A percentile compares a stretch with the other conserved stretches of the same genome.
phyloP scores from a whole-genome alignment of 2,888 invertebrate species.

The Autographa gamma region DNA sequence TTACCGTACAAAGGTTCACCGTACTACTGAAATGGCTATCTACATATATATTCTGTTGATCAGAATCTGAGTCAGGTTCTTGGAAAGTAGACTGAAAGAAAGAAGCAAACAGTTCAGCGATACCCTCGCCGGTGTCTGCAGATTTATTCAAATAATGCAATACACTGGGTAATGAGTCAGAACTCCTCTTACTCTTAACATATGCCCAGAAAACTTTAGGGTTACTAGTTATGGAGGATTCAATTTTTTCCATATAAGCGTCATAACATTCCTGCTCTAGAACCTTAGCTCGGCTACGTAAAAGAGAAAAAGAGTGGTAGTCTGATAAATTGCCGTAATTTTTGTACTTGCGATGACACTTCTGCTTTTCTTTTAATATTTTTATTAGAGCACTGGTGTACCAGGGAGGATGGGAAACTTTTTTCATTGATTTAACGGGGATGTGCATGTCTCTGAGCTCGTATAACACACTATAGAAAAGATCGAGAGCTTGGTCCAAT shows the following conservation, averaged over 20 bases:
- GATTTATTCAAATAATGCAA: too few relatives aligned
- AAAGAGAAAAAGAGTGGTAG: too few relatives aligned
- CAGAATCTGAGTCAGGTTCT: background rate
- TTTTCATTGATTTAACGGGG: slow-evolving; percentile 1
- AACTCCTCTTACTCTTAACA: too few relatives aligned
- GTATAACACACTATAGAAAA: slow-evolving; percentile 16
- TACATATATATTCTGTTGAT: background rate
- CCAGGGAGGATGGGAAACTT: slow-evolving; percentile 36
- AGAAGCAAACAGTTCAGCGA: too few relatives aligned
- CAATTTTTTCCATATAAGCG: too few relatives aligned
- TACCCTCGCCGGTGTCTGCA: too few relatives aligned
- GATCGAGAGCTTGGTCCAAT: slow-evolving; percentile 1
- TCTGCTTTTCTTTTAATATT: slow-evolving; percentile 30
- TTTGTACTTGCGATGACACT: slow-evolving; percentile 19
- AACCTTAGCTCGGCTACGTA: too few relatives aligned
- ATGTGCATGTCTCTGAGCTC: slow-evolving; percentile 16
- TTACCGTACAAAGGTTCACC: slow-evolving; percentile 1
- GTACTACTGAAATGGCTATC: background rate
- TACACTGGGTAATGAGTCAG: too few relatives aligned
- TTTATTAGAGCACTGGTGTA: slow-evolving; percentile 43
- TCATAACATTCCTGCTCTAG: too few relatives aligned
- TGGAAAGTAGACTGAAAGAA: too few relatives aligned
- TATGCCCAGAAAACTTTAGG: too few relatives aligned
- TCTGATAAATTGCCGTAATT: slow-evolving; percentile 14
- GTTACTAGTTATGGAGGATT: too few relatives aligned